A percentile compares a stretch with the other conserved stretches of the same genome.
Conservation (phyloP, 1,140 invertebrate species). For the Penaeus japonicus region DNA sequence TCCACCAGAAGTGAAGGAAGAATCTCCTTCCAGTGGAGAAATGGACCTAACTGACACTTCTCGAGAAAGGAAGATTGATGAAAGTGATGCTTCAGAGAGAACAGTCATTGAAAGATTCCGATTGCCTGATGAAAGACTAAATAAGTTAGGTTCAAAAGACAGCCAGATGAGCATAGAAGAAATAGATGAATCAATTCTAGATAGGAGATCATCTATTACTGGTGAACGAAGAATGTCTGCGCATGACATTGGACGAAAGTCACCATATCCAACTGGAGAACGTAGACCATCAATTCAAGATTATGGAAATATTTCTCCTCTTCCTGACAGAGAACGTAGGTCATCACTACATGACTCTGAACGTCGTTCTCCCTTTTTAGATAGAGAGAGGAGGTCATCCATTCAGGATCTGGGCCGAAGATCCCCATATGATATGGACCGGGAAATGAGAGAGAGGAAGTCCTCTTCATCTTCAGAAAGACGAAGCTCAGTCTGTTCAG, state of each 20-base stretch:
- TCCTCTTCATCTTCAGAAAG: constrained; percentile 51
- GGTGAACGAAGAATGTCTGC: constrained; percentile 43
- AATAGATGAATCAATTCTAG: constrained; percentile 56
- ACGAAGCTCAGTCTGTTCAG: constrained; percentile 49
- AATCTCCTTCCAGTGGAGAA: constrained; percentile 57
- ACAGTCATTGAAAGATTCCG: constrained; percentile 56
- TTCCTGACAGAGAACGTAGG: constrained; percentile 44
- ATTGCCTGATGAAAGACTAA: constrained; percentile 55
- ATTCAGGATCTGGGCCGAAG: constrained; percentile 51
- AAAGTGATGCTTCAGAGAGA: constrained; percentile 56
- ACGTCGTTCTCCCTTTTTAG: constrained; percentile 44
- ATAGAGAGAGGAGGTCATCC: constrained; percentile 49
- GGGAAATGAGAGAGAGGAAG: constrained; percentile 42
- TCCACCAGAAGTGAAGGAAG: constrained; percentile 56
- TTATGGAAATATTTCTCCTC: constrained; percentile 14
- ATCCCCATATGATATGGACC: constrained; percentile 54
- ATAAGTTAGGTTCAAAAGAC: constrained; percentile 56
- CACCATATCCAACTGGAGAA: constrained; percentile 43
- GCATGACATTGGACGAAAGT: constrained; percentile 53
- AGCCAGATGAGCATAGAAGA: constrained; percentile 59
- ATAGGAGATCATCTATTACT: constrained; percentile 43
- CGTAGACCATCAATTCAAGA: constrained; percentile 26
- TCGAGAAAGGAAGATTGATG: constrained; percentile 52
- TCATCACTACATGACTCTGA: constrained; percentile 54
- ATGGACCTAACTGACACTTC: constrained; percentile 53